Conservation (phyloP, 1,140 invertebrate species). For the Zaprionus ornatus region DNA sequence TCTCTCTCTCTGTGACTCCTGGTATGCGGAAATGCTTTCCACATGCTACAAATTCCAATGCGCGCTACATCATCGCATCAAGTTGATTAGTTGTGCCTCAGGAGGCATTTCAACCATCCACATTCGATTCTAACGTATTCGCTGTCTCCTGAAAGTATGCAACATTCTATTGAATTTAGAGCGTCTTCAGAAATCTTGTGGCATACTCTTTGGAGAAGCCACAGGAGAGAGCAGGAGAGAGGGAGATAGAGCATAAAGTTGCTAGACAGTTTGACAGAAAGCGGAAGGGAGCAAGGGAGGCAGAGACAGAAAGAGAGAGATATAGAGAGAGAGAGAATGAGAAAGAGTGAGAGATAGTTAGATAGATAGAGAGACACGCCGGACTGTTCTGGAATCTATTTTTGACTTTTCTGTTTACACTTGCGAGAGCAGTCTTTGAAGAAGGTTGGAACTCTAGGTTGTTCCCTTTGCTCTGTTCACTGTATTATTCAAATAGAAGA, state of each 20-base stretch:
- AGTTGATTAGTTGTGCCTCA: conserved; percentile 2
- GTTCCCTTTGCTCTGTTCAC: too few relatives aligned
- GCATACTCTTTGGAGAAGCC: conserved; percentile 27
- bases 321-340: not conserved
- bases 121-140: not conserved
- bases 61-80: conserved; percentile 8
- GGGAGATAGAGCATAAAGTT: not conserved
- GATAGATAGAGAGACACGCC: not conserved
- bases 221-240: not conserved
- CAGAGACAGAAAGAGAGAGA: not conserved
- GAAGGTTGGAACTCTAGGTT: too few relatives aligned
- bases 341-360: not conserved
- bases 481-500: too few relatives aligned
- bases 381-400: not conserved
- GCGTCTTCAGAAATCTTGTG: not conserved
- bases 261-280: not conserved
- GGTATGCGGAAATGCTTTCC: conserved; percentile 31
- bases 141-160: conserved; percentile 40
- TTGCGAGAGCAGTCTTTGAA: not conserved
- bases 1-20: conserved; percentile 1
- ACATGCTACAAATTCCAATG: conserved; percentile 29
- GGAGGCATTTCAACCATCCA: not conserved
- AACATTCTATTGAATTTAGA: not conserved
- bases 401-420: not conserved
- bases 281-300: not conserved